Conservation (phyloP, 2,888 invertebrate genomes). For the Drosophila cognata region DNA sequence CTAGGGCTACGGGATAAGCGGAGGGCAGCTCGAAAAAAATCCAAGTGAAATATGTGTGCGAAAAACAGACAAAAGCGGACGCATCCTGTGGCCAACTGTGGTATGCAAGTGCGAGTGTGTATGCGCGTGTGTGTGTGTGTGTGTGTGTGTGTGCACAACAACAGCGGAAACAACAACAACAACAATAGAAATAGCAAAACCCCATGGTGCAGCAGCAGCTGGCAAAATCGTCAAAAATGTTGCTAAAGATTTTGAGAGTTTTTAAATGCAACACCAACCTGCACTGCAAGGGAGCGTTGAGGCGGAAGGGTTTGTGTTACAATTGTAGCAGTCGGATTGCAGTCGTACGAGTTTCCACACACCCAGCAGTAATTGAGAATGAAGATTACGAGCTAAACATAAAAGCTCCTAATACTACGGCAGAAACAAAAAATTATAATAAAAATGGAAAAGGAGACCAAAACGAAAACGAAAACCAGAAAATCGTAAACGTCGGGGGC, state of each 20-base stretch:
- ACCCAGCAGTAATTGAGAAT: slow-evolving; percentile 52
- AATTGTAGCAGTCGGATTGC: slow-evolving; percentile 25
- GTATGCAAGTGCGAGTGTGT: slow-evolving; percentile 33
- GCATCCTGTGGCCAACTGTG: slow-evolving; percentile 71
- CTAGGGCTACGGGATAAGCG: background rate
- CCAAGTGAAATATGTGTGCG: slow-evolving; percentile 62
- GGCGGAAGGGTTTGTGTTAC: background rate
- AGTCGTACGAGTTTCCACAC: slow-evolving; percentile 45
- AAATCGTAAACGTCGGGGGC: slow-evolving; percentile 24
- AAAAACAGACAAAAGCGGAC: slow-evolving; percentile 62
- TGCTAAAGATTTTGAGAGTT: slow-evolving; percentile 59
- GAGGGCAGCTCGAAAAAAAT: slow-evolving; percentile 45
- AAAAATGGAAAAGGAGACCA: slow-evolving; percentile 6
- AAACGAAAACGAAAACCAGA: slow-evolving; percentile 7
- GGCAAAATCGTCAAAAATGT: slow-evolving; percentile 67
- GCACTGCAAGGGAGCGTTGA: background rate
- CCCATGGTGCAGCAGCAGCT: slow-evolving; percentile 41
- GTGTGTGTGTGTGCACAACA: slow-evolving; percentile 25
- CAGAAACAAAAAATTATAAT: slow-evolving; percentile 9
- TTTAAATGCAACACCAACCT: slow-evolving; percentile 56
- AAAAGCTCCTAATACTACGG: slow-evolving; percentile 52
- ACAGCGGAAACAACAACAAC: slow-evolving; percentile 31
- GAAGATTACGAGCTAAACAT: slow-evolving; percentile 63
- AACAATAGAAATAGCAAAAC: slow-evolving; percentile 38
- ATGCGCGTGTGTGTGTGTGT: slow-evolving; percentile 37